phyloP scores from a whole-genome alignment of 2,797 vertebrate species.

The Bradypodion pumilum region DNA sequence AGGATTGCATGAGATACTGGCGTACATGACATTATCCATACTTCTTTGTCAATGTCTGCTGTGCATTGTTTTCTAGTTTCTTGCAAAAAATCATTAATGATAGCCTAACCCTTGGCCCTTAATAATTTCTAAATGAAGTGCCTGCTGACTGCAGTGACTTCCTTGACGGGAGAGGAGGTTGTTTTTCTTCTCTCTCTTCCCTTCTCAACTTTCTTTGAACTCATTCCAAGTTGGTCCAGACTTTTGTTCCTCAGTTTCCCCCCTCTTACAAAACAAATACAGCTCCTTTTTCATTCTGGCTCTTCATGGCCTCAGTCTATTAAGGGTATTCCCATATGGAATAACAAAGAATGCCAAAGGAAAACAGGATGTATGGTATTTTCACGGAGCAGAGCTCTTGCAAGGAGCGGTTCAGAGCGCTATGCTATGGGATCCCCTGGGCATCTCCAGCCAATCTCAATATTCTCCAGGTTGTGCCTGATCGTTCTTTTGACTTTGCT shows the following conservation, averaged over 20 bases:
- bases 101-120: background rate
- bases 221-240: background rate
- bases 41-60: background rate
- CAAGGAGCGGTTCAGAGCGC: background rate
- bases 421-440: too few relatives aligned
- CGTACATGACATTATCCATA: background rate
- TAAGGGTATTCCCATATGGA: background rate
- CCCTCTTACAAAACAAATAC: background rate
- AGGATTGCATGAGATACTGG: background rate
- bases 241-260: background rate
- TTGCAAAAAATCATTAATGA: background rate
- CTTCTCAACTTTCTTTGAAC: conserved; percentile 16
- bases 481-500: too few relatives aligned
- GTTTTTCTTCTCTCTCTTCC: background rate
- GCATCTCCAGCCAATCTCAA: background rate
- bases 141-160: background rate
- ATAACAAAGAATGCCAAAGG: fast-evolving
- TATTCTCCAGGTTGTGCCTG: background rate
- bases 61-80: background rate
- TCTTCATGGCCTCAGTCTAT: fast-evolving
- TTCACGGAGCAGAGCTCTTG: background rate
- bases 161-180: background rate
- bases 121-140: background rate
- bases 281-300: background rate
- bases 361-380: conserved; percentile 10